phyloP scores from a whole-genome alignment of 2,113 vertebrate species.

The Labeo catla region DNA sequence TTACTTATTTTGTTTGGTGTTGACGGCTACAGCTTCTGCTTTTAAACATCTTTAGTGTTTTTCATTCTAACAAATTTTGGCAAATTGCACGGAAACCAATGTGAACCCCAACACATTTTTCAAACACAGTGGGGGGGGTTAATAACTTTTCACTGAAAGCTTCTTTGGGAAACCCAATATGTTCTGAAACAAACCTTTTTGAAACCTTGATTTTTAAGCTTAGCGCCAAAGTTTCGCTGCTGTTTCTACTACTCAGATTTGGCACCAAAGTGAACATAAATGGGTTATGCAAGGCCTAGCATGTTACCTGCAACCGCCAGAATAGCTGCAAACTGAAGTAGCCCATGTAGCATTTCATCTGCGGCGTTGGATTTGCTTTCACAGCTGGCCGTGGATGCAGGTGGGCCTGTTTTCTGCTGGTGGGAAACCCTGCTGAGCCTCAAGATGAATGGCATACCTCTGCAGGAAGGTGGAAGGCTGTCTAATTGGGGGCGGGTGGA shows the following conservation, averaged over 20 bases:
- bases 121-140: background rate
- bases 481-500: conserved; percentile 23
- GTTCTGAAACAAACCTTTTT: background rate
- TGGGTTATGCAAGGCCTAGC: background rate
- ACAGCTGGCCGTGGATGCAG: conserved; percentile 57
- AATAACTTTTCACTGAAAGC: background rate
- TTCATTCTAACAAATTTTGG: background rate
- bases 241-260: background rate
- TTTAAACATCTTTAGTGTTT: background rate
- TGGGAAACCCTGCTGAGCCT: conserved; percentile 48
- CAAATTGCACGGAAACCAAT: background rate
- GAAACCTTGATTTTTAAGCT: too few species aligned
- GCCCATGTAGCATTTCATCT: background rate
- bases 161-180: background rate
- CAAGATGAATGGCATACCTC: conserved; percentile 52
- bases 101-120: background rate
- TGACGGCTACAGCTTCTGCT: too few species aligned
- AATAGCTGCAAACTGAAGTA: background rate
- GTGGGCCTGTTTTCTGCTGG: conserved; percentile 47
- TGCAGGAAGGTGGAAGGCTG: conserved; percentile 13
- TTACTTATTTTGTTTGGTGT: too few species aligned
- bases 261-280: background rate
- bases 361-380: conserved; percentile 48
- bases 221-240: background rate
- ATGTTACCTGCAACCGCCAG: background rate